Evolutionary conservation across 2,113 vertebrate genomes (phyloP).

Genomic region (Vireo altiloquus): DNA sequence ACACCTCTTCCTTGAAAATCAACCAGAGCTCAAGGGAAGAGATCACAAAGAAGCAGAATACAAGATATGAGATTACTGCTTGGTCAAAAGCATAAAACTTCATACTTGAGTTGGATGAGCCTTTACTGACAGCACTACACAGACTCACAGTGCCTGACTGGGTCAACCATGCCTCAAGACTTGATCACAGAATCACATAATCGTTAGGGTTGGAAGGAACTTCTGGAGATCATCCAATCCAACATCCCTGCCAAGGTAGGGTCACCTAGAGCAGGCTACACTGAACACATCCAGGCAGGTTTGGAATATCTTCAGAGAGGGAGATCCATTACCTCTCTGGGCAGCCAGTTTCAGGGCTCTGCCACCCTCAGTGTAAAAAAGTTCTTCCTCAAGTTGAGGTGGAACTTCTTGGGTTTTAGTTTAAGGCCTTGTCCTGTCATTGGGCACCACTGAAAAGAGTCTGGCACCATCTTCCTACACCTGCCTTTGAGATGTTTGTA

Average conservation of each 20-base stretch:
- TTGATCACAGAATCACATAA: neutral
- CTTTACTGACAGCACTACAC: neutral
- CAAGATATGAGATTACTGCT: neutral
- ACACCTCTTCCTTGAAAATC: neutral
- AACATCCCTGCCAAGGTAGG: neutral
- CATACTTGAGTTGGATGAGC: neutral
- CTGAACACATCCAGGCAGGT: neutral
- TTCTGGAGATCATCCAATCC: neutral
- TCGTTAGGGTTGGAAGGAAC: neutral
- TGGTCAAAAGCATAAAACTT: neutral
- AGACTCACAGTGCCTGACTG: neutral
- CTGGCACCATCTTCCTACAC: neutral
- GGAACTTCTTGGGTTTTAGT: neutral
- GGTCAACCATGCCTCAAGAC: neutral
- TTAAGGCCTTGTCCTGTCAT: neutral
- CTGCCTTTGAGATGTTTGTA: neutral
- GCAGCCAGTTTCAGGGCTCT: neutral
- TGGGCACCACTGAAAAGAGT: neutral
- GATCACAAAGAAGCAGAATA: neutral
- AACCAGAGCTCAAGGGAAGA: neutral
- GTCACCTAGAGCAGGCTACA: neutral
- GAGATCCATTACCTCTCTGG: rapidly evolving
- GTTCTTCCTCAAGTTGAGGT: neutral
- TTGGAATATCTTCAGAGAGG: neutral
- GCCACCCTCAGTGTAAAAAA: neutral